Evolutionary conservation across 92 coral and sea anemone genomes (phyloP).

Genomic region (Porites lobata): DNA sequence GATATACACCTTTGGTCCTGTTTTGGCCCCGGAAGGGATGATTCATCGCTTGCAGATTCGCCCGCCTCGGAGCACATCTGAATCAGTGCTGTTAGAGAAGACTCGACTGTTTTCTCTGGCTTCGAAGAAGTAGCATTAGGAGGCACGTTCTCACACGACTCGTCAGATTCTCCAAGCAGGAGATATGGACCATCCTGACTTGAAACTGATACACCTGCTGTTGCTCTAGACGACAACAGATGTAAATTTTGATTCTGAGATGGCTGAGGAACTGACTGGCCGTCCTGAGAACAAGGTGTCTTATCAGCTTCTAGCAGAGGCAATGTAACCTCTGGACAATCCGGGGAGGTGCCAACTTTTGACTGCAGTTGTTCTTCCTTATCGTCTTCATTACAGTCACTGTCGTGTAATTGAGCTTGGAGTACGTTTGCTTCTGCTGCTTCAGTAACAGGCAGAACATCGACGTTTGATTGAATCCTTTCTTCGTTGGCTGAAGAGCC

Average conservation of each 20-base stretch:
- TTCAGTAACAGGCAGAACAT: too few species aligned
- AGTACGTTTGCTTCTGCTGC: too few species aligned
- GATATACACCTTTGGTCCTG: not conserved
- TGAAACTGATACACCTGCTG: not conserved
- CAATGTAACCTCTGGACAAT: not conserved
- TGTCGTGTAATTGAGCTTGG: not conserved
- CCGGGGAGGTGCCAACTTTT: not conserved
- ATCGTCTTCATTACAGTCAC: not conserved
- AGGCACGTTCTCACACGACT: not conserved
- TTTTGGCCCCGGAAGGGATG: not conserved
- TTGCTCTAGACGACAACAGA: not conserved
- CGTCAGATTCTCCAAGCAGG: not conserved
- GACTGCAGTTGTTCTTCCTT: not conserved
- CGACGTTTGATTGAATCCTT: not conserved
- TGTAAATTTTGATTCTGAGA: not conserved
- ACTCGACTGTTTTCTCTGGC: not conserved
- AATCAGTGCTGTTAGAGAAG: slow-evolving; percentile 35
- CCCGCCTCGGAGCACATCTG: slow-evolving; percentile 25
- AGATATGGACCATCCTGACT: not conserved
- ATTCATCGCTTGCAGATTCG: not conserved
- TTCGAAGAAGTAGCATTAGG: not conserved
- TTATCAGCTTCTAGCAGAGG: not conserved
- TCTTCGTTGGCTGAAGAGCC: not conserved
- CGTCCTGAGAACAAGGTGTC: not conserved
- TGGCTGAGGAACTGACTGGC: too few species aligned